Percentiles rank a stretch among this genome's conserved stretches.
Conservation (phyloP, 2,888 invertebrate species). For the Hermodice carunculata region DNA sequence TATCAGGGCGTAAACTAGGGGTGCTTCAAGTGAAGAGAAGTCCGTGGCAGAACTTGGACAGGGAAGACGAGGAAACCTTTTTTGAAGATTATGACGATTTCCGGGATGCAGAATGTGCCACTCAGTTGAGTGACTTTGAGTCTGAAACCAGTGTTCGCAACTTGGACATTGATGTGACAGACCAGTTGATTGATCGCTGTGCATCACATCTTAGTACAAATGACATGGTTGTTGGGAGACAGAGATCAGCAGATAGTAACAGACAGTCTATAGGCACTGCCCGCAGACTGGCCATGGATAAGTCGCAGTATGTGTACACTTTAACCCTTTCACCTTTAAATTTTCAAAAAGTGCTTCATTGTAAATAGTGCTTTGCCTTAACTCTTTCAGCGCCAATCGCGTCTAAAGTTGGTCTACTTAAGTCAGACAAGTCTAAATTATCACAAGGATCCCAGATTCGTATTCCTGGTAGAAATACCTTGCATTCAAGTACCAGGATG, state of each 20-base stretch:
- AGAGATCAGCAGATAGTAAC: conserved; percentile 21
- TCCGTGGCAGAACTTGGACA: not conserved
- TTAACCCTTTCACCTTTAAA: too few relatives aligned
- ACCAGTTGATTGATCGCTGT: conserved; percentile 62
- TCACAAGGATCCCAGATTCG: too few relatives aligned
- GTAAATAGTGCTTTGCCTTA: too few relatives aligned
- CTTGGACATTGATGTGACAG: conserved; percentile 62
- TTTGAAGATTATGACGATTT: not conserved
- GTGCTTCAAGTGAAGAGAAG: conserved; percentile 11
- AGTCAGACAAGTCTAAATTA: too few relatives aligned
- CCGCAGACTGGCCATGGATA: conserved; percentile 55
- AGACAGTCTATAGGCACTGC: conserved; percentile 52
- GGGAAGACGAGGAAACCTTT: not conserved
- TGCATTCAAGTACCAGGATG: too few relatives aligned
- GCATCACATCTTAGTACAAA: conserved; percentile 65
- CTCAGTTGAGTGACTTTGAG: conserved; percentile 55
- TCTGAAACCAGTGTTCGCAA: conserved; percentile 58
- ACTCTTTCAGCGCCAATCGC: too few relatives aligned
- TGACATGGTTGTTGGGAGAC: conserved; percentile 57
- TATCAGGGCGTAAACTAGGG: conserved; percentile 9
- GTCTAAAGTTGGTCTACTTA: too few relatives aligned
- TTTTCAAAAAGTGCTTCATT: too few relatives aligned
- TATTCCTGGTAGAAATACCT: too few relatives aligned
- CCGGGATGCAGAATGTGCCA: conserved; percentile 13
- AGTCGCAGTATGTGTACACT: conserved; percentile 44